Evolutionary conservation across 2,797 vertebrate genomes (phyloP).

Genomic region (Melanotaenia trifasciata): DNA sequence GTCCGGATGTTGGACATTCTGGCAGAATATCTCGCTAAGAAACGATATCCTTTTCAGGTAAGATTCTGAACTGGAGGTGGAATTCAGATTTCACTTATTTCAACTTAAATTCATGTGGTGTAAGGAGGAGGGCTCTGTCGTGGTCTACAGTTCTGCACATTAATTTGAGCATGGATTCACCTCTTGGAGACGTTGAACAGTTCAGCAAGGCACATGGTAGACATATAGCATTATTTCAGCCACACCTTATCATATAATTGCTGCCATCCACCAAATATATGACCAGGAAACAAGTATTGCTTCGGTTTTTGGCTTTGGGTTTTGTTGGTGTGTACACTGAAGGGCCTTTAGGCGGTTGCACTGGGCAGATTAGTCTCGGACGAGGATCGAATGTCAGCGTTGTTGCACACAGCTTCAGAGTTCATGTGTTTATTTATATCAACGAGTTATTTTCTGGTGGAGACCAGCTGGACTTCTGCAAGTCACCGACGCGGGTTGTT

Average conservation of each 20-base stretch:
- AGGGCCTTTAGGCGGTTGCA: constrained; percentile 17
- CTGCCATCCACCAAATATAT: background rate
- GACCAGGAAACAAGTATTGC: background rate
- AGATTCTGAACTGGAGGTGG: background rate
- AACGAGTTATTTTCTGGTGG: constrained; percentile 80
- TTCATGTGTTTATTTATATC: constrained; percentile 89
- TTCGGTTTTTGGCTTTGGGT: constrained; percentile 13
- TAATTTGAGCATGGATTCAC: background rate
- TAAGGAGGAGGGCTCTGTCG: background rate
- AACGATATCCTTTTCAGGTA: constrained; percentile 97
- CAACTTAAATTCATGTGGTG: background rate
- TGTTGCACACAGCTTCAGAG: constrained; percentile 59
- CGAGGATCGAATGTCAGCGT: constrained; percentile 67
- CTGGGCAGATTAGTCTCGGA: constrained; percentile 31
- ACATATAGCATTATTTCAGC: background rate
- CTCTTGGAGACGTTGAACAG: background rate
- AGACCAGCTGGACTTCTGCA: constrained; percentile 48
- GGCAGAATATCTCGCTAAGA: constrained; percentile 94
- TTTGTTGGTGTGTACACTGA: constrained; percentile 38
- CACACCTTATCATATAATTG: background rate
- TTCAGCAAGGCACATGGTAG: background rate
- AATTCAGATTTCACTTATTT: background rate
- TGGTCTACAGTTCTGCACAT: background rate
- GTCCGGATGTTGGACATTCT: constrained; percentile 99
- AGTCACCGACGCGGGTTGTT: constrained; percentile 45